Base-by-base conservation (phyloP, 2,113 vertebrate genomes). In the Peucedramus taeniatus region DNA sequence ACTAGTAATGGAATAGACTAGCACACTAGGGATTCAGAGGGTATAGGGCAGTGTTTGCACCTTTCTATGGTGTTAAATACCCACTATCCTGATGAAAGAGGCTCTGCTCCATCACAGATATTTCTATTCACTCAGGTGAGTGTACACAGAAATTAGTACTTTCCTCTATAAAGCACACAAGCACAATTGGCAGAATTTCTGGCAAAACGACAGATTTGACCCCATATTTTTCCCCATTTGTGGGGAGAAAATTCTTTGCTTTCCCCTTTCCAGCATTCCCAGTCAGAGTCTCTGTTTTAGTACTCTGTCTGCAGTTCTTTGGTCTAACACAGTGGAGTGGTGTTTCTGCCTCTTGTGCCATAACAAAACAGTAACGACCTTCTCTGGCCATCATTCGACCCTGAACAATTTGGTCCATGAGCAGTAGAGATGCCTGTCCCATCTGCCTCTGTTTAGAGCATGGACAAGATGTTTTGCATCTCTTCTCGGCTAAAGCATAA, bases 381-480 rank as follows among this genome's bases (percentile, higher is more conserved):
- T 95, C 95, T 89, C 92, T 97, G 96, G 95, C 97, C 96, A 86
- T 78, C 87, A 92, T 83, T 96, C 13, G 21, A 93, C 94, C 87
- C 90, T 92, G 93, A 97, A 96, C 97, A 93, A 93, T 97, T 91
- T 93, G 96, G 97, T 94, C 97, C 96, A 96, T 77, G 96, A 97
- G 95, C 95, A 97, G 88, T 96, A 91, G 70, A 97, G 96, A 91
- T 95, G 78, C 77, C 95, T 96, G 93, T 92, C 97, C 89, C 96
- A 97, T 96, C 93, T 97, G 92, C 91, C 94, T 83, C 90, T 96
- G 31, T 81, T 96, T 74, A 94, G 68, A 83, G 77, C 69, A 64
- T 0, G 1, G 57, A 40, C 74, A 74, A 89, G 57, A 40, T 20
- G 74, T 75, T 96, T 71, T 95, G 80, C 83, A 79, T 79, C 59